Percentiles rank a stretch among this genome's conserved stretches.
These are phyloP conservation scores for Volucella inanis DNA, from an alignment of 2,888 invertebrate species.

Conservation along the genomic window DNA sequence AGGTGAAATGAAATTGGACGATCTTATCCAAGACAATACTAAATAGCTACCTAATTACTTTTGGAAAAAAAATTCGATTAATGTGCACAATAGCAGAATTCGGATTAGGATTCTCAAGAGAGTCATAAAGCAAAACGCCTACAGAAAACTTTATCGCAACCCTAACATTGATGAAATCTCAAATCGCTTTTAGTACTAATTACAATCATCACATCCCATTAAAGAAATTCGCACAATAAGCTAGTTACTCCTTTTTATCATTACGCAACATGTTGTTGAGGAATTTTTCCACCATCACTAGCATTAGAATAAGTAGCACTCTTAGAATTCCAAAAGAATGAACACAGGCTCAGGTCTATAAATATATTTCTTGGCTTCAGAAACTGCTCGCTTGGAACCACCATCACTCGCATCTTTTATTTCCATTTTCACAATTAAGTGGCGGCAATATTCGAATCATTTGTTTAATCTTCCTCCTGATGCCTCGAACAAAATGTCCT, in stretches of 20 bases:
- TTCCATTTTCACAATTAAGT: constrained; percentile 52
- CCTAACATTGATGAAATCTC: no score
- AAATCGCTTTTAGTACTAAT: constrained; percentile 6
- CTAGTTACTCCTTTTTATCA: constrained; percentile 39
- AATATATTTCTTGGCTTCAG: no score
- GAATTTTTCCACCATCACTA: neutral
- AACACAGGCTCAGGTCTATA: no score
- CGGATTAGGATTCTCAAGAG: no score
- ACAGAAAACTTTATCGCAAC: no score
- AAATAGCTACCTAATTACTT: no score
- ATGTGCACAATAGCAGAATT: no score
- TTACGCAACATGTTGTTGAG: constrained; percentile 17
- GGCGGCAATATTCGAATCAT: constrained; percentile 61
- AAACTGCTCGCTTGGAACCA: no score
- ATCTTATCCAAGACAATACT: no score
- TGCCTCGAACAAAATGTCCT: constrained; percentile 55
- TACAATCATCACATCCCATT: constrained; percentile 24
- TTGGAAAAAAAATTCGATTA: no score
- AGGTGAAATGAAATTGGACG: no score
- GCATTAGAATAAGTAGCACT: neutral
- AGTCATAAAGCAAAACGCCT: no score
- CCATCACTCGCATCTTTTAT: constrained; percentile 21
- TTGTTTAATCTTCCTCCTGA: constrained; percentile 40
- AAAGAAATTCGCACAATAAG: constrained; percentile 38
- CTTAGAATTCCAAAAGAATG: neutral